Evolutionary conservation across 2,113 vertebrate species (phyloP).

Genomic region (Tretioscincus oriximinensis): DNA sequence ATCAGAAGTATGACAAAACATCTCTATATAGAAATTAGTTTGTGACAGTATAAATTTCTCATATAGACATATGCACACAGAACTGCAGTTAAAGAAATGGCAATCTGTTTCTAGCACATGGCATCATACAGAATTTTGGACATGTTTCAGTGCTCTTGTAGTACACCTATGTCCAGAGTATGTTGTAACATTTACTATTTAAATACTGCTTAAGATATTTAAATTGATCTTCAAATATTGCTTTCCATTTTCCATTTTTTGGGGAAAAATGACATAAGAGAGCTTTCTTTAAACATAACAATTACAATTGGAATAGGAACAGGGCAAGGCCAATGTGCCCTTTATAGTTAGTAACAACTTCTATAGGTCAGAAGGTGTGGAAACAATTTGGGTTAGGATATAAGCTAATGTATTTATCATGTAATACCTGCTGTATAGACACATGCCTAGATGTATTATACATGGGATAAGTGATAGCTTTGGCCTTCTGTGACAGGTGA

Average conservation of each 20-base stretch:
- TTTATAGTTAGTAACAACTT: conserved; percentile 32
- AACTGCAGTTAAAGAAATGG: background rate
- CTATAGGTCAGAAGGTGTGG: conserved; percentile 25
- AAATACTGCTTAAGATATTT: background rate
- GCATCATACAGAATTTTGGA: background rate
- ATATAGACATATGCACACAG: background rate
- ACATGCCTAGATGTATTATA: conserved; percentile 22
- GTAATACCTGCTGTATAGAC: background rate
- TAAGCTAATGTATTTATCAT: conserved; percentile 41
- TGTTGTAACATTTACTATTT: background rate
- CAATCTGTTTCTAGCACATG: background rate
- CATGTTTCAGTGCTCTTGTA: background rate
- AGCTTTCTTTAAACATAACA: conserved; percentile 15
- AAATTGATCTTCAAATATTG: background rate
- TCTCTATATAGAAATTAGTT: background rate
- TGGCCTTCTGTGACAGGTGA: conserved; percentile 48
- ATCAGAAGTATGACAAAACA: background rate
- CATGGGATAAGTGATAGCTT: conserved; percentile 31
- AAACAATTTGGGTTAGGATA: conserved; percentile 33
- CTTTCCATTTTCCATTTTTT: conserved; percentile 12
- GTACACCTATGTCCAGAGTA: background rate
- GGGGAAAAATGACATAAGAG: background rate
- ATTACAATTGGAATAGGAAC: background rate
- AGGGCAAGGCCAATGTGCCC: conserved; percentile 7
- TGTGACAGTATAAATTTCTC: background rate